phyloP scores from a whole-genome alignment of 2,888 invertebrate genomes.

The Entomobrya multifasciata region DNA sequence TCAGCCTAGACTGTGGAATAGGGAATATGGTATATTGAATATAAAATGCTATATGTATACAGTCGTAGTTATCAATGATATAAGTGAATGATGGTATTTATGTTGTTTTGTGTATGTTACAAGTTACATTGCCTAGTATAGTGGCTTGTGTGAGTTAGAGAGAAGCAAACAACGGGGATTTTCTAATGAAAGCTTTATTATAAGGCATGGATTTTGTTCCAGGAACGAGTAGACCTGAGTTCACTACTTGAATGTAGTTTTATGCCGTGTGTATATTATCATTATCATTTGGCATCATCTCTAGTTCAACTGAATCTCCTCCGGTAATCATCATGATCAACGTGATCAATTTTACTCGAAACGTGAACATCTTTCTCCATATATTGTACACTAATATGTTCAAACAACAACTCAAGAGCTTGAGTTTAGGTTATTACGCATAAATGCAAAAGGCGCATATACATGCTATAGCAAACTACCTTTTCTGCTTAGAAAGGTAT shows the following conservation, averaged over 20 bases:
- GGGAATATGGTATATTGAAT: too few relatives aligned
- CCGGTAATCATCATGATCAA: constrained; percentile 53
- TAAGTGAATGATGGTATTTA: constrained; percentile 21
- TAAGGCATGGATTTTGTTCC: constrained; percentile 30
- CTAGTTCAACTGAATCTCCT: constrained; percentile 57
- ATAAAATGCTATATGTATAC: too few relatives aligned
- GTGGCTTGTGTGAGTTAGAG: background rate
- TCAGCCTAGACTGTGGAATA: too few relatives aligned
- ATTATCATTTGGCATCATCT: constrained; percentile 63
- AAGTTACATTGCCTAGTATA: background rate
- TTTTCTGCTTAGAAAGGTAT: constrained; percentile 54
- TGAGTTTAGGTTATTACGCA: background rate
- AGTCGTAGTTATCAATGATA: constrained; percentile 50
- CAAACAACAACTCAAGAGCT: background rate
- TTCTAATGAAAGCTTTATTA: constrained; percentile 41
- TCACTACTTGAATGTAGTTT: constrained; percentile 10
- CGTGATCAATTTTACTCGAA: constrained; percentile 12
- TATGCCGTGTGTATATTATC: constrained; percentile 30
- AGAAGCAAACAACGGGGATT: constrained; percentile 46
- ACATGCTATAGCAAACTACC: too few relatives aligned
- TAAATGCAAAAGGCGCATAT: constrained; percentile 10
- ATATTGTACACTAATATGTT: too few relatives aligned
- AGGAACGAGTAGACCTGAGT: background rate
- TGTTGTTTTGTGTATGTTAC: background rate
- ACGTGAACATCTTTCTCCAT: background rate